phyloP scores from a whole-genome alignment of 1,140 invertebrate species.

The Eumeta japonica region DNA sequence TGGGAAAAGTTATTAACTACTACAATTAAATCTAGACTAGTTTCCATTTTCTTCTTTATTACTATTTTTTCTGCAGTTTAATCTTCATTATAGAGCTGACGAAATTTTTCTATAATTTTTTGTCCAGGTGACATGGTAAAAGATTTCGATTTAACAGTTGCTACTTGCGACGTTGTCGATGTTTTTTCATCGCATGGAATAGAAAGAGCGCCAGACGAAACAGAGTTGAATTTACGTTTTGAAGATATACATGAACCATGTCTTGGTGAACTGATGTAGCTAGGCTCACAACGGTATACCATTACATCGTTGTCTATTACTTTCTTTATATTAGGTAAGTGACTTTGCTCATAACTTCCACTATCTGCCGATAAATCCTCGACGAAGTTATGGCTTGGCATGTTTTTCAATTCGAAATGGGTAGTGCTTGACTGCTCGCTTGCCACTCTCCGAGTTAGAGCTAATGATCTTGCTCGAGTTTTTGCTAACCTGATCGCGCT shows the following conservation, averaged over 20 bases:
- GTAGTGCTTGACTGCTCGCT: not conserved
- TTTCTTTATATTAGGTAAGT: not conserved
- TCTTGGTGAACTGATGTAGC: conserved; percentile 28
- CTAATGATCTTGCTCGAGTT: conserved; percentile 19
- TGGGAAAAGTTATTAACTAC: no score
- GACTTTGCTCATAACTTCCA: no score
- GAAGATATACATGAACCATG: conserved; percentile 24
- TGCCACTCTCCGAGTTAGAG: not conserved
- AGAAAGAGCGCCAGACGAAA: no score
- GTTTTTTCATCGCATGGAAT: not conserved
- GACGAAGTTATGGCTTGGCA: not conserved
- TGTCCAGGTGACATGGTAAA: conserved; percentile 25
- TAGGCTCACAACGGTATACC: conserved; percentile 29
- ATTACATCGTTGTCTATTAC: conserved; percentile 3
- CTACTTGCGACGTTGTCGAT: not conserved
- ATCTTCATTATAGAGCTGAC: conserved; percentile 17
- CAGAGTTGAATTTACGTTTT: conserved; percentile 12
- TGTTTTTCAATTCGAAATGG: not conserved
- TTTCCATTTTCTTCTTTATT: no score
- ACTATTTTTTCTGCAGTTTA: no score
- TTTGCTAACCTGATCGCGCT: conserved; percentile 26
- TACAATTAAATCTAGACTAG: no score
- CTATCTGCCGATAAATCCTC: not conserved
- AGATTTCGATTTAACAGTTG: conserved; percentile 24
- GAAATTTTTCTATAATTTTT: conserved; percentile 38